Evolutionary conservation across 2,888 invertebrate species (phyloP), one percentile per base, ranked within the genome.

Genomic region (Pegoplata infirma): DNA sequence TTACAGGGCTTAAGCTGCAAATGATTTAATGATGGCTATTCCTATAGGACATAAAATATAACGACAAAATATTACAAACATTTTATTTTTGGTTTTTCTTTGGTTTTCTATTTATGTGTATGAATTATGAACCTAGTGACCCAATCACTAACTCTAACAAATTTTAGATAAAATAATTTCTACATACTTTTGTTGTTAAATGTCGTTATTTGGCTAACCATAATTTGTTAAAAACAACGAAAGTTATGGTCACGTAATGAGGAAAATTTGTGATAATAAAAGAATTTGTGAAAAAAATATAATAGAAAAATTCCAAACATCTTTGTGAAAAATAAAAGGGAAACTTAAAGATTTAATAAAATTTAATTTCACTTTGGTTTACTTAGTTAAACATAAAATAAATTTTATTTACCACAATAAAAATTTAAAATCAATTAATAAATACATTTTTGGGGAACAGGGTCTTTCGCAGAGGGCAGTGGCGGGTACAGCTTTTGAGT

Each of bases 201-300:
- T n/a, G 19, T 28, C 12, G 7, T n/a, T n/a, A n/a, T n/a, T 19
- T 17, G 5, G 10, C 14, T 21, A 6, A 61, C 61, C 46, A 61
- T 40, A 47, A 32, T 47, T 19, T 61, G 17, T 28, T 49, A n/a
- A 40, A n/a, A 21, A 16, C 16, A 7, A 64, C 21, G 25, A 28
- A 69, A 53, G 14, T 46, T 17, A 55, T 66, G 64, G 76, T 55
- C 71, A 76, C 46, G 10, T 36, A 28, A 53, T 53, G 32, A 36
- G 46, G 16, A 14, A 59, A 71, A 71, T 47, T 3, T 17, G 8
- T 10, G 14, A 40, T 16, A 10, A 19, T 7, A 23, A 49, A 61
- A 32, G 32, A 32, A 71, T 71, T 71, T 55, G 36, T 63, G 53
- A 71, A 58, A 55, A 64, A 3, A n/a, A n/a, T n/a, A 32, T 47